phyloP scores from a whole-genome alignment of 2,113 vertebrate genomes.

The Eclectus roratus region DNA sequence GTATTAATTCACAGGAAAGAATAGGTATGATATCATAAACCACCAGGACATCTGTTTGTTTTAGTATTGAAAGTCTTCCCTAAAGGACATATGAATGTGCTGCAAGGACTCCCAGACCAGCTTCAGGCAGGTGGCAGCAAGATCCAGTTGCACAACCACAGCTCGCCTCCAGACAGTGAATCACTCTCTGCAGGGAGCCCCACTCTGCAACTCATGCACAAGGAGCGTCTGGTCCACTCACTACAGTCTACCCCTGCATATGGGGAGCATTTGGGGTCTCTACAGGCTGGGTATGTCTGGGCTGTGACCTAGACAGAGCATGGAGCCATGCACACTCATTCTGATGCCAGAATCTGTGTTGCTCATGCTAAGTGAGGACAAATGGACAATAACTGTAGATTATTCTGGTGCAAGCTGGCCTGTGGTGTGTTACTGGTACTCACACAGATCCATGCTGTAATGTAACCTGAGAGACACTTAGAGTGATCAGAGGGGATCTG shows the following conservation, averaged over 20 bases:
- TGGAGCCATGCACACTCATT: not conserved
- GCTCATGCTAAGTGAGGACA: not conserved
- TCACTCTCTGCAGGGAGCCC: not conserved
- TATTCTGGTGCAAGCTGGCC: not conserved
- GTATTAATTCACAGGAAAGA: constrained; percentile 31
- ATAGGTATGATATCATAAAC: constrained; percentile 47
- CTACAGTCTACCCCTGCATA: rapidly evolving
- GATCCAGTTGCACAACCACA: not conserved
- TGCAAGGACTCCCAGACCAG: not conserved
- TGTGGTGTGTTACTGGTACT: not conserved
- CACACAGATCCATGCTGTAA: not conserved
- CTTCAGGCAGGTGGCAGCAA: not conserved
- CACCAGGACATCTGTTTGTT: constrained; percentile 49
- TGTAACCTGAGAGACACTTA: not conserved
- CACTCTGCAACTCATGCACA: rapidly evolving
- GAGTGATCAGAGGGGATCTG: not conserved
- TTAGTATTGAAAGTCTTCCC: constrained; percentile 16
- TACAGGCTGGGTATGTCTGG: rapidly evolving
- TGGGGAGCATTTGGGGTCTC: not conserved
- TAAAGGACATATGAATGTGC: not conserved
- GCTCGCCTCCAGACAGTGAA: not conserved
- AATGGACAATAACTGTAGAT: not conserved
- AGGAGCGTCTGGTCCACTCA: rapidly evolving
- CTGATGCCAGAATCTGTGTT: not conserved
- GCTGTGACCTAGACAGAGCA: not conserved